Conservation (phyloP, 2,113 vertebrate species). For the Vombatus ursinus region DNA sequence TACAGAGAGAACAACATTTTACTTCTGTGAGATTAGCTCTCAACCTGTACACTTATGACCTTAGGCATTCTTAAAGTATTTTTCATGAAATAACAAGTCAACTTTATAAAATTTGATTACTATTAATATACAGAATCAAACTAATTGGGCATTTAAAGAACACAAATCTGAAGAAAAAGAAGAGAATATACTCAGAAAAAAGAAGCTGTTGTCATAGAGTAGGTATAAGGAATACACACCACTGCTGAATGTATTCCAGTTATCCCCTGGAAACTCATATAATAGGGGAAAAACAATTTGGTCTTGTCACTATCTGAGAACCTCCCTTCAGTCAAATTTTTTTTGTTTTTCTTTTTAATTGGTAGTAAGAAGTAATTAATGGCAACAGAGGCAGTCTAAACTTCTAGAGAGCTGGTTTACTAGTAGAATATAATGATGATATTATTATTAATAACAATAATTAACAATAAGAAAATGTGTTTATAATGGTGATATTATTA, state of each 20-base stretch:
- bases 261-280: not conserved
- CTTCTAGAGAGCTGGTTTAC: not conserved
- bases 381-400: not conserved
- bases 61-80: slow-evolving; percentile 27
- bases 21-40: slow-evolving; percentile 38
- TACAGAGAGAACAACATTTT: not conserved
- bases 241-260: not conserved
- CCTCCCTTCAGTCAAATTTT: not conserved
- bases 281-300: not conserved
- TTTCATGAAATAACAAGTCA: slow-evolving; percentile 19
- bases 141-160: slow-evolving; percentile 40
- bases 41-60: slow-evolving; percentile 3
- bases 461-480: not conserved
- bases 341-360: not conserved
- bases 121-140: slow-evolving; percentile 43
- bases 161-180: slow-evolving; percentile 47
- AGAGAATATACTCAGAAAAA: slow-evolving; percentile 43
- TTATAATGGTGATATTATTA: not conserved
- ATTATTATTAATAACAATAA: not conserved
- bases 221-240: slow-evolving; percentile 4
- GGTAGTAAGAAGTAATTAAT: not conserved
- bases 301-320: slow-evolving; percentile 18
- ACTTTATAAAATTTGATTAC: slow-evolving; percentile 19
- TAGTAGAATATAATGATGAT: not conserved
- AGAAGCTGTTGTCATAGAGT: slow-evolving; percentile 24